Evolutionary conservation across 30 jellyfish, hydroid and myxozoan genomes (phyloP).

Genomic region (Aurelia aurita complex sp. Pacific): DNA sequence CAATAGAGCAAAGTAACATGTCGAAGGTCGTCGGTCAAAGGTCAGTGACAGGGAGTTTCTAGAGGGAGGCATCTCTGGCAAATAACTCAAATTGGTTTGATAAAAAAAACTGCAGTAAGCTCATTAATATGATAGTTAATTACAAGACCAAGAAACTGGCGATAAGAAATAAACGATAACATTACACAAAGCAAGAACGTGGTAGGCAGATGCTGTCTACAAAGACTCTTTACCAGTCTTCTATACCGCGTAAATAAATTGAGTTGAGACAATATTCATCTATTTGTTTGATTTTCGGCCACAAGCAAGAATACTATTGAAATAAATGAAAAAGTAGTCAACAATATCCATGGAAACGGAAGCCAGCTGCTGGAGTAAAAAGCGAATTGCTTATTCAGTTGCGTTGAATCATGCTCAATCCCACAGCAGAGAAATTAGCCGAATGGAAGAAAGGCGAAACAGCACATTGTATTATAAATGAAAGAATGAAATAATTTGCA

Average conservation of each 20-base stretch:
- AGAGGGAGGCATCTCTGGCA: too few relatives aligned
- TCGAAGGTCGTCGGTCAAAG: too few relatives aligned
- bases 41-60: too few relatives aligned
- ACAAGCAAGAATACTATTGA: background rate
- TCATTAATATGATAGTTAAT: too few relatives aligned
- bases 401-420: background rate
- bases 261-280: background rate
- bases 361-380: slow-evolving; percentile 19
- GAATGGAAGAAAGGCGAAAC: background rate
- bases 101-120: too few relatives aligned
- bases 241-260: background rate
- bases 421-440: background rate
- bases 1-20: too few relatives aligned
- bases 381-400: slow-evolving; percentile 23
- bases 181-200: too few relatives aligned
- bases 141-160: too few relatives aligned
- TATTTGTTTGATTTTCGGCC: background rate
- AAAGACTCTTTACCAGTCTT: too few relatives aligned
- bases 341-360: slow-evolving; percentile 16
- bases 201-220: too few relatives aligned
- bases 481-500: slow-evolving; percentile 19
- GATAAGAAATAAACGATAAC: too few relatives aligned
- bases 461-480: slow-evolving; percentile 21
- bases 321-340: background rate
- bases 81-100: too few relatives aligned